Base-by-base conservation (phyloP, 1,140 invertebrate species). In the Trachymyrmex cornetzi region DNA sequence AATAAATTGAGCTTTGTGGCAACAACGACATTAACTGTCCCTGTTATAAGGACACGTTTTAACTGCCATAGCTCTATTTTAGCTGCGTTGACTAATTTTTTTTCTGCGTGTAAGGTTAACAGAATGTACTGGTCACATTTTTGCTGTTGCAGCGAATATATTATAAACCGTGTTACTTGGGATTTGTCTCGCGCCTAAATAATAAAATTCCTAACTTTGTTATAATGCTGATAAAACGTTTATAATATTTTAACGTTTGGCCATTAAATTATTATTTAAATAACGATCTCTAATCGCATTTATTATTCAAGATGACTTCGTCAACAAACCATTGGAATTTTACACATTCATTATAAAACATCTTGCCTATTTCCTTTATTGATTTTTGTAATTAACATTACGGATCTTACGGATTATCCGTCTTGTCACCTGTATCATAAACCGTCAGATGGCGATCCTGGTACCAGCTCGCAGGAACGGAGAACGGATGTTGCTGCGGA, bases 371-470 rank as follows among this genome's bases (percentile, higher is more conserved):
- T 44, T 19, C 1, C 9, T 64, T 9, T 16, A 77, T 44, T 27
- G 19, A 59, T 24, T 79, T 66, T 34, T 64, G 4, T 30, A 72
- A 82, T 48, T 57, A 69, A 55, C 2, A 1, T 34, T 38, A 19
- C 19, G 77, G 16, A 19, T 34, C 34, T 34, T 38, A 19, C 6
- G 63, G 11, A 19, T 22, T 34, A 67, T 80, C 0, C 3, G 16
- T 44, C 9, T 16, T 4, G 14, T 27, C 44, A 14, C 2, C 48
- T 27, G 14, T 11, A 38, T 53, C 24, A 38, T 14, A 12, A 61
- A 75, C 85, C 87, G 87, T 89, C 53, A 93, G 92, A 93, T 93
- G 92, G 90, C 92, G 91, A 64, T 30, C 44, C 85, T 57, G 55
- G 87, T 88, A 79, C 30, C 48, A 38, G 22, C n/a, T 50, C 9